Percentiles rank a stretch among this genome's conserved stretches.
phyloP scores from a whole-genome alignment of 2,113 vertebrate species.

The Microcebus murinus region DNA sequence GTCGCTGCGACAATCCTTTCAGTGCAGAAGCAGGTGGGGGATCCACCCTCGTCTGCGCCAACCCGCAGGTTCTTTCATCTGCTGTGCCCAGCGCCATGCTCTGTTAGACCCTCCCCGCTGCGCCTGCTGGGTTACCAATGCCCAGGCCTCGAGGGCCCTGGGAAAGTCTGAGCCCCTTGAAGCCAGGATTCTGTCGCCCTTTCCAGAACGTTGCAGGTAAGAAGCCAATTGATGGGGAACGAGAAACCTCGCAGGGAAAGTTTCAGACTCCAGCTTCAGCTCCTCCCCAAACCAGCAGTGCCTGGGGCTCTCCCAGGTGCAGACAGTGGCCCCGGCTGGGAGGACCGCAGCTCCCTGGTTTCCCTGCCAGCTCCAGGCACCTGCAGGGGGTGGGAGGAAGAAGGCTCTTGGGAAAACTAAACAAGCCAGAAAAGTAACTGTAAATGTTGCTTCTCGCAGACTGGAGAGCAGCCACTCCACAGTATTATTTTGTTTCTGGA shows the following conservation, averaged over 20 bases:
- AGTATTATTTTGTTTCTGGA: neutral
- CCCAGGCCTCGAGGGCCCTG: too few relatives aligned
- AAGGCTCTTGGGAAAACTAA: neutral
- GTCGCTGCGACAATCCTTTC: accelerated
- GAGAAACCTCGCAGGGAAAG: neutral
- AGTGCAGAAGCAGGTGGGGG: neutral
- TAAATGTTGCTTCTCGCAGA: neutral
- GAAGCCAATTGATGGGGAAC: neutral
- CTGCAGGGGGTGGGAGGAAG: too few relatives aligned
- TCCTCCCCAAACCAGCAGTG: accelerated
- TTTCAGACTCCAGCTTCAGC: too few relatives aligned
- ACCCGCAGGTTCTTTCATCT: too few relatives aligned
- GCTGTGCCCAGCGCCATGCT: too few relatives aligned
- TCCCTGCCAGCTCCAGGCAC: neutral
- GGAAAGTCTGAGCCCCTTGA: neutral
- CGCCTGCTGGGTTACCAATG: neutral
- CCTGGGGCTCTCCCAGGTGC: accelerated
- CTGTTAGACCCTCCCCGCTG: neutral
- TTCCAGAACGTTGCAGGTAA: neutral
- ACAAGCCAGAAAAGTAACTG: neutral
- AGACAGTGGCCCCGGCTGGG: neutral
- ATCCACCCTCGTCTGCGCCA: too few relatives aligned
- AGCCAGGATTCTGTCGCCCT: neutral
- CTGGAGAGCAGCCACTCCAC: neutral
- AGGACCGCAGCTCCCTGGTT: neutral